phyloP scores from a whole-genome alignment of 2,797 vertebrate species.

The Enteromius treurensis region DNA sequence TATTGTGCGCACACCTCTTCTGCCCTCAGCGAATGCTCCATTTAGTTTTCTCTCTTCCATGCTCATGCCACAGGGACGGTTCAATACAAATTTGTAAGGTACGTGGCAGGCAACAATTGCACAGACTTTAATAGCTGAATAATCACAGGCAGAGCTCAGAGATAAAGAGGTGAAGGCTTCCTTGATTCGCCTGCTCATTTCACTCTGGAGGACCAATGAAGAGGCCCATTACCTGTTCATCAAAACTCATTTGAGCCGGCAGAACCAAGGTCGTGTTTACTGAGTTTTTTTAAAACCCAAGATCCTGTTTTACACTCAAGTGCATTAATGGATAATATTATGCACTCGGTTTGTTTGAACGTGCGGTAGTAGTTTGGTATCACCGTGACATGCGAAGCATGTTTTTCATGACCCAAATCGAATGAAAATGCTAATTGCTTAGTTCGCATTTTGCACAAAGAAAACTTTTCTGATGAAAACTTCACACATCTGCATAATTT shows the following conservation, averaged over 20 bases:
- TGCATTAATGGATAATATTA: conserved; percentile 29
- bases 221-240: conserved; percentile 46
- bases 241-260: conserved; percentile 12
- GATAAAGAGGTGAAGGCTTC: conserved; percentile 43
- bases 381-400: conserved; percentile 12
- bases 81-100: conserved; percentile 43
- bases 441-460: conserved; percentile 20
- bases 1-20: neutral
- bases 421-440: conserved; percentile 41
- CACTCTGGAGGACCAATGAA: conserved; percentile 29
- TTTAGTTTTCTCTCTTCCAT: conserved; percentile 2
- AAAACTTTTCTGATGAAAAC: conserved; percentile 30
- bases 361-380: neutral
- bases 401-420: conserved; percentile 27
- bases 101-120: conserved; percentile 46
- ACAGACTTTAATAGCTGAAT: conserved; percentile 42
- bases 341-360: conserved; percentile 3
- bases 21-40: neutral
- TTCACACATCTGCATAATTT: conserved; percentile 27
- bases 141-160: conserved; percentile 45
- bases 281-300: conserved; percentile 9
- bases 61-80: conserved; percentile 39
- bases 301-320: conserved; percentile 25
- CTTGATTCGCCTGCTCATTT: conserved; percentile 37
- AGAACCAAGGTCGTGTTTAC: conserved; percentile 23